Conservation (phyloP, 2,113 vertebrate genomes). For the Porphyrio hochstetteri region DNA sequence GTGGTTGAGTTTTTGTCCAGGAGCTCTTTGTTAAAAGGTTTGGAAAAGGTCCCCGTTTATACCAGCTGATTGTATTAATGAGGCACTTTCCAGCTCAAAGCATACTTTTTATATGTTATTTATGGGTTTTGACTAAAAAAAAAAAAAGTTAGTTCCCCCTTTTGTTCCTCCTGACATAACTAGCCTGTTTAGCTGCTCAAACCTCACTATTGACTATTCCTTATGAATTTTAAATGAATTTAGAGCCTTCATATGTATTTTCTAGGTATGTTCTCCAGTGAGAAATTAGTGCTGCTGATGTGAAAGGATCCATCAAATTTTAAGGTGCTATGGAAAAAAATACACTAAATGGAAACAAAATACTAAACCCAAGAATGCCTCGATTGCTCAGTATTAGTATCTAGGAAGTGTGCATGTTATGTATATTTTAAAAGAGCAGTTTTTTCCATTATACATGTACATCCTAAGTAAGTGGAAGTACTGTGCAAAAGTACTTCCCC, state of each 20-base stretch:
- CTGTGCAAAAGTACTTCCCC: neutral
- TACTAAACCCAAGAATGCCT: neutral
- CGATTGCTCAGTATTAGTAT: neutral
- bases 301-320: neutral
- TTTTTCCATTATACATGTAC: neutral
- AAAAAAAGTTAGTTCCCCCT: neutral
- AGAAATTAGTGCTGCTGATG: neutral
- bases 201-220: neutral
- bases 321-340: neutral
- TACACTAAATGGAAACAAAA: neutral
- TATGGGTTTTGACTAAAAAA: neutral
- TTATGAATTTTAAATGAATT: neutral
- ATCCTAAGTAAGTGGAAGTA: neutral
- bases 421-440: neutral
- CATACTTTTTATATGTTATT: neutral
- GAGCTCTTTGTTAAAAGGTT: constrained; percentile 2
- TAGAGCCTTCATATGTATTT: neutral
- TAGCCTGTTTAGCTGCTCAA: neutral
- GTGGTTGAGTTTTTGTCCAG: too few relatives aligned
- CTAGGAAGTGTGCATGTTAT: neutral
- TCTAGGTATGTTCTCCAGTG: neutral
- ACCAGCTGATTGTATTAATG: constrained; percentile 1
- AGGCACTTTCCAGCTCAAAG: neutral
- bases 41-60: neutral
- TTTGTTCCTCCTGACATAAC: neutral